Conservation (phyloP, 1,140 invertebrate genomes). For the Cryptotermes secundus region DNA sequence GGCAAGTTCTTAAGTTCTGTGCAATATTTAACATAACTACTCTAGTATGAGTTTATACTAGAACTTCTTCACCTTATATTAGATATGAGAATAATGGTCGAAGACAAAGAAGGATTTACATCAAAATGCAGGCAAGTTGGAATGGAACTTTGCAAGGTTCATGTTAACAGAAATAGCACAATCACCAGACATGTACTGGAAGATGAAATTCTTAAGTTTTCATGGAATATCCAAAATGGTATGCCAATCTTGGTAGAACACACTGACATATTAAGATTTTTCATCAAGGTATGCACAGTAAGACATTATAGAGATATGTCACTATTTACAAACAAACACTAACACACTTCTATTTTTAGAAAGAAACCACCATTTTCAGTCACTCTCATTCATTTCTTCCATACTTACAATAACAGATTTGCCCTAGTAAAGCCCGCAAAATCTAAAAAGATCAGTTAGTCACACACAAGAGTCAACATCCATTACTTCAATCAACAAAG, state of each 20-base stretch:
- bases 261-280: background rate
- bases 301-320: background rate
- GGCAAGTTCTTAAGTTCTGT: background rate
- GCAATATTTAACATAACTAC: background rate
- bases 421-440: background rate
- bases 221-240: background rate
- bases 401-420: background rate
- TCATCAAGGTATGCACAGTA: background rate
- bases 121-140: background rate
- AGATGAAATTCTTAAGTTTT: background rate
- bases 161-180: background rate
- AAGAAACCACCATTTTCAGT: background rate
- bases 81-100: too few species aligned
- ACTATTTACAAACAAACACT: background rate
- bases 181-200: background rate
- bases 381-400: background rate
- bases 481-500: background rate
- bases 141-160: background rate
- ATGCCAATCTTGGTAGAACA: background rate
- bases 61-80: background rate
- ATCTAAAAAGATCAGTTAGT: constrained; percentile 5
- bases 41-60: background rate
- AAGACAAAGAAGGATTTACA: background rate
- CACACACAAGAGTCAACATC: background rate
- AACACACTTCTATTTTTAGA: background rate